Evolutionary conservation across 2,113 vertebrate species (phyloP).

Genomic region (Laticauda colubrina): DNA sequence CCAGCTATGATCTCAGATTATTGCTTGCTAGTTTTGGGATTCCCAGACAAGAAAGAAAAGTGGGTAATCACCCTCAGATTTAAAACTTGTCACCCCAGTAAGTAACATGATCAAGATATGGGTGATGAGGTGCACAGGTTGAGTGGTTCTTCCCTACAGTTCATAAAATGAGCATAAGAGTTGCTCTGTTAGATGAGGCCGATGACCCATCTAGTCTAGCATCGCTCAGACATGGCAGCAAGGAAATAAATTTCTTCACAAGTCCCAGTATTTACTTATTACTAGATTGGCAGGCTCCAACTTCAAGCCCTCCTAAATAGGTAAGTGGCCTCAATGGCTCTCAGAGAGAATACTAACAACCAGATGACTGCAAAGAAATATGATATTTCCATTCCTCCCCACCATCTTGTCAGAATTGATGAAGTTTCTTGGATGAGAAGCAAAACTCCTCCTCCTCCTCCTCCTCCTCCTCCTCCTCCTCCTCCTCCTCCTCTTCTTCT

Average conservation of each 20-base stretch:
- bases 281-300: background rate
- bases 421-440: background rate
- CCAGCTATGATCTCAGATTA: slow-evolving; percentile 7
- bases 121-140: background rate
- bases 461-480: too few species aligned
- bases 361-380: background rate
- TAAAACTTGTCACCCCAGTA: background rate
- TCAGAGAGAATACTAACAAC: too few species aligned
- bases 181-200: background rate
- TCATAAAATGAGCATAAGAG: background rate
- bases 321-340: too few species aligned
- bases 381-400: background rate
- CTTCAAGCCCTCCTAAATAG: background rate
- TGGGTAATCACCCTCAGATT: background rate
- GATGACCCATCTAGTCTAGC: background rate
- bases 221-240: background rate
- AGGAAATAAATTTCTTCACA: background rate
- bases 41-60: slow-evolving; percentile 22
- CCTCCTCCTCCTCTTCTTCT: fast-evolving
- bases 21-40: slow-evolving; percentile 23
- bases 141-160: background rate
- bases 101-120: background rate
- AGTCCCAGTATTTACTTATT: background rate
- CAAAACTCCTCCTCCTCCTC: too few species aligned
- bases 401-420: background rate